Evolutionary conservation across 2,888 invertebrate genomes (phyloP).

Genomic region (Rotaria magnacalcarata): DNA sequence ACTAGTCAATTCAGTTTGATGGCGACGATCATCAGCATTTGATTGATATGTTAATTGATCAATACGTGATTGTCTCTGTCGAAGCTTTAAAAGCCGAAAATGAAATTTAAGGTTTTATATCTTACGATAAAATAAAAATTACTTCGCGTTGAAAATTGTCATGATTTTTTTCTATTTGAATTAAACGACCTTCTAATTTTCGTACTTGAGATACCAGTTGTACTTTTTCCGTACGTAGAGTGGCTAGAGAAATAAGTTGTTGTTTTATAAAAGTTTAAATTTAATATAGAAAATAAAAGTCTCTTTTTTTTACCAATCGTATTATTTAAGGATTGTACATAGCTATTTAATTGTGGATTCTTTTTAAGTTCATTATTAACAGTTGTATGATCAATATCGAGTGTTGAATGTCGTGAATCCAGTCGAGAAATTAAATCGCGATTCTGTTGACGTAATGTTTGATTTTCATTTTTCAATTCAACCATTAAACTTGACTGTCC

Average conservation of each 20-base stretch:
- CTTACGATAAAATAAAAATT: background rate
- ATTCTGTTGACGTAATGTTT: slow-evolving; percentile 51
- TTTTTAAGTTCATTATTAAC: slow-evolving; percentile 47
- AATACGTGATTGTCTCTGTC: slow-evolving; percentile 53
- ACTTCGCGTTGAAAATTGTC: slow-evolving; percentile 35
- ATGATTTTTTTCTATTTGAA: slow-evolving; percentile 51
- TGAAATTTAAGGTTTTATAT: background rate
- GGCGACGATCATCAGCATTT: slow-evolving; percentile 51
- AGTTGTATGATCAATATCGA: slow-evolving; percentile 35
- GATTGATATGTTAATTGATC: slow-evolving; percentile 57
- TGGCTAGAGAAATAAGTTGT: background rate
- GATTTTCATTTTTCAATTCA: slow-evolving; percentile 51
- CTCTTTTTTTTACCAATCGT: slow-evolving; percentile 51
- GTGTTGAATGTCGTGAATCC: slow-evolving; percentile 49
- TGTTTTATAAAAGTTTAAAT: background rate
- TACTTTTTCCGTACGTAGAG: slow-evolving; percentile 53
- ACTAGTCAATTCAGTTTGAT: slow-evolving; percentile 52
- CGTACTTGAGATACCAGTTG: slow-evolving; percentile 54
- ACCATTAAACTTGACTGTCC: slow-evolving; percentile 8
- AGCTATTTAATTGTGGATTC: slow-evolving; percentile 51
- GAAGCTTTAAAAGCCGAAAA: background rate
- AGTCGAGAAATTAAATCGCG: slow-evolving; percentile 51
- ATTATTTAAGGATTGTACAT: slow-evolving; percentile 55
- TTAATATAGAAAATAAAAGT: background rate
- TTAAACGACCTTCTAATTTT: slow-evolving; percentile 55